These are phyloP conservation scores for Chloromyia formosa DNA, from an alignment of 2,888 invertebrate species.

Conservation along the genomic window DNA sequence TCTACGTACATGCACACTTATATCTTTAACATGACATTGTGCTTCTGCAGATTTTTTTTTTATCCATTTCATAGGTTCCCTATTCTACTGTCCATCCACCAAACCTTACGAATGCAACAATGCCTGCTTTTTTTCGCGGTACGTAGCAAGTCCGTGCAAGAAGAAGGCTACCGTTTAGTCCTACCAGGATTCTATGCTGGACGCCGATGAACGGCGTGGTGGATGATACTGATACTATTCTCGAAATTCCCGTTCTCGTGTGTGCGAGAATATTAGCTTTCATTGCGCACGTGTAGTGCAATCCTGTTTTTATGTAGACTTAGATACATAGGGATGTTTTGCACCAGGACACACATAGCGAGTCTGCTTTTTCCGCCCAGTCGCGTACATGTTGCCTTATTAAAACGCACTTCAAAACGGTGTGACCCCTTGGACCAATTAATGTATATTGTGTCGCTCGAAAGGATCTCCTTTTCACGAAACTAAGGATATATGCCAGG, in stretches of 20 bases:
- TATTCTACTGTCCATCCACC: no score
- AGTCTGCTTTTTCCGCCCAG: neutral
- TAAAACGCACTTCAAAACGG: constrained; percentile 21
- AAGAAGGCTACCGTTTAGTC: neutral
- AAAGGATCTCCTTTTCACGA: neutral
- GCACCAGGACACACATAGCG: no score
- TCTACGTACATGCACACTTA: no score
- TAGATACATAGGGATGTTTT: neutral
- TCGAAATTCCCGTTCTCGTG: constrained; percentile 11
- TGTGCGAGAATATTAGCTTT: constrained; percentile 24
- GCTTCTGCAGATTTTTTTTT: no score
- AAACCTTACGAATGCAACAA: constrained; percentile 26
- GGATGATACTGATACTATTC: neutral
- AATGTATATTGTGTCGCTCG: constrained; percentile 5
- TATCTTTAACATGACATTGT: no score
- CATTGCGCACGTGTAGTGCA: constrained; percentile 42
- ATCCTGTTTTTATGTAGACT: constrained; percentile 16
- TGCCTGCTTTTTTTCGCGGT: neutral
- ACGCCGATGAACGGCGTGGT: neutral
- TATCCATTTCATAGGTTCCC: no score
- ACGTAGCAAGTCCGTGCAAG: no score
- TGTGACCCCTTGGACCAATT: constrained; percentile 37
- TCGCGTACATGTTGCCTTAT: constrained; percentile 5
- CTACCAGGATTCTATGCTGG: neutral
- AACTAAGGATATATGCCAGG: constrained; percentile 3